A percentile compares a stretch with the other conserved stretches of the same genome.
Conservation (phyloP, 2,888 invertebrate species). For the Leptinotarsa rubiginosa region DNA sequence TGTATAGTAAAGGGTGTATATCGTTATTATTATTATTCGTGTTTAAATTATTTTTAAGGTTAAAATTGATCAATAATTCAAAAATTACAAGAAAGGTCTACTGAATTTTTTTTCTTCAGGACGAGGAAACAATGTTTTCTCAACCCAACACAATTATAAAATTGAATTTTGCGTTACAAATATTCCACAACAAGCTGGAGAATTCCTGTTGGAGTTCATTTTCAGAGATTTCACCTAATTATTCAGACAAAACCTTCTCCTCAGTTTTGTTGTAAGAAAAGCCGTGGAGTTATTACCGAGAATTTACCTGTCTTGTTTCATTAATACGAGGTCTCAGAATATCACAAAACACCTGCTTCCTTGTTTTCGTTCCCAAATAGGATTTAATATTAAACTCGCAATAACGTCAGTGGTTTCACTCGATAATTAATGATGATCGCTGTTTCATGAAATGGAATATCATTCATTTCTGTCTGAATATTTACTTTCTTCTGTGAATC, state of each 20-base stretch:
- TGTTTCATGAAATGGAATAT: background rate
- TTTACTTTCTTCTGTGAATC: background rate
- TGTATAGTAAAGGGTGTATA: too few species aligned
- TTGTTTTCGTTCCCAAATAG: background rate
- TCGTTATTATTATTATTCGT: too few species aligned
- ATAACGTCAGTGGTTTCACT: background rate
- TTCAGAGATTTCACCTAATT: background rate
- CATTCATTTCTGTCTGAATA: background rate
- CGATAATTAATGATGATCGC: background rate
- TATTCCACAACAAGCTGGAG: background rate
- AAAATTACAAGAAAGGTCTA: too few species aligned
- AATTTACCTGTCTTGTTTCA: slow-evolving; percentile 8
- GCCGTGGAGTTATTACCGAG: background rate
- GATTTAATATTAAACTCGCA: background rate
- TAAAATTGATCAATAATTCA: too few species aligned
- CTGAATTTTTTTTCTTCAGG: too few species aligned
- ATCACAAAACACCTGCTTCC: background rate
- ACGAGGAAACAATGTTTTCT: too few species aligned
- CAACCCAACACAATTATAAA: too few species aligned
- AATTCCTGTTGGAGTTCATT: background rate
- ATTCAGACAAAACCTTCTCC: background rate
- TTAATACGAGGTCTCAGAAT: background rate
- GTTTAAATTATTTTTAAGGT: too few species aligned
- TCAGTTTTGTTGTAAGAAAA: background rate
- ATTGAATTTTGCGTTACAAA: background rate